A percentile compares a stretch with the other conserved stretches of the same genome.
Evolutionary conservation across 2,113 vertebrate genomes (phyloP).

Genomic region (Rhinolophus sinicus): DNA sequence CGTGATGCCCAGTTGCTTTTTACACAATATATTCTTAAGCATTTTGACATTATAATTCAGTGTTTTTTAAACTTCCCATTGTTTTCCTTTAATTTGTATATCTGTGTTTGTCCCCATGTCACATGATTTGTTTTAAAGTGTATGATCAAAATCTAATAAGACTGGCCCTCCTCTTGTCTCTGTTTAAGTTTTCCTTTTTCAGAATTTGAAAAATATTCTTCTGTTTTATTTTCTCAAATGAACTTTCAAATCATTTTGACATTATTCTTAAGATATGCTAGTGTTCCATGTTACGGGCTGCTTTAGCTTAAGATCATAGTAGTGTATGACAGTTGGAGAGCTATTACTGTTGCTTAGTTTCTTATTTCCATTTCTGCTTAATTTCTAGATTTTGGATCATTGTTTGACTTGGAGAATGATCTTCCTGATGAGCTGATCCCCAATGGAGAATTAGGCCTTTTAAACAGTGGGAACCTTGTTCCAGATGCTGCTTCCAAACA

Average conservation of each 20-base stretch:
- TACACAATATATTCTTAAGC: background rate
- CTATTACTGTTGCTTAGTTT: constrained; percentile 48
- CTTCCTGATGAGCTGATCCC: constrained; percentile 98
- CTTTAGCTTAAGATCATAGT: constrained; percentile 1
- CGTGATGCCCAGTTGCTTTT: background rate
- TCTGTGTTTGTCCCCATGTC: background rate
- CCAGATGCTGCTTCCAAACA: constrained; percentile 97
- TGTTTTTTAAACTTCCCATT: background rate
- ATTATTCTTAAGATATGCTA: background rate
- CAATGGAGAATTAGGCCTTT: constrained; percentile 94
- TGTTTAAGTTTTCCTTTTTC: constrained; percentile 19
- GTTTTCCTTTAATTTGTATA: background rate
- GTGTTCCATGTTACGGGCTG: background rate
- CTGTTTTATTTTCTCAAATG: constrained; percentile 21
- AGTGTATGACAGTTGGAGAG: constrained; percentile 21
- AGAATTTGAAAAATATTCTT: constrained; percentile 46
- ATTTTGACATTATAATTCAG: constrained; percentile 38
- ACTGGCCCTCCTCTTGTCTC: background rate
- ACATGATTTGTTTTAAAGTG: constrained; percentile 8
- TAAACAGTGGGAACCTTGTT: constrained; percentile 91
- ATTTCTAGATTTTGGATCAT: constrained; percentile 94
- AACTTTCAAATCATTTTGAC: constrained; percentile 14
- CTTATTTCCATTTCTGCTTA: constrained; percentile 82
- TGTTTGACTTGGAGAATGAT: constrained; percentile 98
- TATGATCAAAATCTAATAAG: background rate